These are phyloP conservation scores for Cremastobaeus sp. DNA, from an alignment of 2,888 invertebrate species.

Conservation along the genomic window DNA sequence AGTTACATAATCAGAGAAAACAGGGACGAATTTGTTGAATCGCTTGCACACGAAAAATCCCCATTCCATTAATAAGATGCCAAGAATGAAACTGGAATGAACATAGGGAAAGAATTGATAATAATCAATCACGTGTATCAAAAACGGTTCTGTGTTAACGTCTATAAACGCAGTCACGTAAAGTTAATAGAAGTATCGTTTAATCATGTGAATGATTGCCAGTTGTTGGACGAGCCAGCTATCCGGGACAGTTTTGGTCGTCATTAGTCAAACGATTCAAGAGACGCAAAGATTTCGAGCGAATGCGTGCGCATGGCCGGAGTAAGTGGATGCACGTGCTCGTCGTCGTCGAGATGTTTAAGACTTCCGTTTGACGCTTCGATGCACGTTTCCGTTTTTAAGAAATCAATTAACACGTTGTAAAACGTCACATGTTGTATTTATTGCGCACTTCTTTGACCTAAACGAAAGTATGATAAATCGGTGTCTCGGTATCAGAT, in stretches of 20 bases:
- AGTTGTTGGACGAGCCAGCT: conserved; percentile 32
- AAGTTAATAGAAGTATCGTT: conserved; percentile 30
- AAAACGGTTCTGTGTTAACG: conserved; percentile 14
- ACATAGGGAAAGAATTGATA: background rate
- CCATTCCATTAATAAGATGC: conserved; percentile 17
- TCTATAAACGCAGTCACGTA: conserved; percentile 23
- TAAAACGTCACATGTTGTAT: conserved; percentile 32
- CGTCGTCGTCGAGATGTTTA: conserved; percentile 28
- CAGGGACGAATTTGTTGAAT: no score
- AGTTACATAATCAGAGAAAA: no score
- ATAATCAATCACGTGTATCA: conserved; percentile 14
- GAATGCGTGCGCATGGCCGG: conserved; percentile 11
- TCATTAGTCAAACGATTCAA: conserved; percentile 36
- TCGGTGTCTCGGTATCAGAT: background rate
- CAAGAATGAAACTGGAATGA: background rate
- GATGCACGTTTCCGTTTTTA: conserved; percentile 35
- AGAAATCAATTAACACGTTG: conserved; percentile 42
- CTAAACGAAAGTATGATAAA: conserved; percentile 13
- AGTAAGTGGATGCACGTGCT: conserved; percentile 50
- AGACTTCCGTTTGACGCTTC: conserved; percentile 29
- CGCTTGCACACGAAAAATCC: no score
- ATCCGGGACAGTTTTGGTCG: conserved; percentile 28
- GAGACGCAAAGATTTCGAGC: conserved; percentile 25
- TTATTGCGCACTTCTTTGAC: conserved; percentile 14
- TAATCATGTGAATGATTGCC: conserved; percentile 22